phyloP scores from a whole-genome alignment of 2,113 vertebrate genomes.

The Nesogale talazaci region DNA sequence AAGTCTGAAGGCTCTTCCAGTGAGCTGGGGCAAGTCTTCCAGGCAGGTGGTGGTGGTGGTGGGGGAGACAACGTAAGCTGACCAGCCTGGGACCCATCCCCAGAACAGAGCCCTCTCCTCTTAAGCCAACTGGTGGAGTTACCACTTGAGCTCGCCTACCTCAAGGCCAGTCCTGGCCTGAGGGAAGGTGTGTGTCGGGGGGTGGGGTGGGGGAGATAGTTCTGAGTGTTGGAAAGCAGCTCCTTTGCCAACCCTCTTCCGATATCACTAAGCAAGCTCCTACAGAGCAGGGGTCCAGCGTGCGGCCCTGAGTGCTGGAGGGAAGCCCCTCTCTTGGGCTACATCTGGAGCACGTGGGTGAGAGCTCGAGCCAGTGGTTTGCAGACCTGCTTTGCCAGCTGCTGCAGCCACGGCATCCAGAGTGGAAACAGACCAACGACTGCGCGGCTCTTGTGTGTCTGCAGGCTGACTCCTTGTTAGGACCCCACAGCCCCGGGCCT shows the following conservation, averaged over 20 bases:
- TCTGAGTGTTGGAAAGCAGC: background rate
- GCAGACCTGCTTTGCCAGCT: slow-evolving; percentile 36
- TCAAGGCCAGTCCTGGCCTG: background rate
- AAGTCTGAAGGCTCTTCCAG: background rate
- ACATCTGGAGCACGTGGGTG: background rate
- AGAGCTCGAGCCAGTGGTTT: background rate
- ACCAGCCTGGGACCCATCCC: rapidly evolving
- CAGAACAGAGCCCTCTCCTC: background rate
- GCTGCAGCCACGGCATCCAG: background rate
- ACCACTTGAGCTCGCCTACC: background rate
- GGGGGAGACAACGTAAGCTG: background rate
- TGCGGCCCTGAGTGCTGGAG: background rate
- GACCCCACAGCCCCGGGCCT: background rate
- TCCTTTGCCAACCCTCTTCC: background rate
- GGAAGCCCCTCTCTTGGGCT: background rate
- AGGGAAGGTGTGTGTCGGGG: no score
- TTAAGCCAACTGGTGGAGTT: background rate
- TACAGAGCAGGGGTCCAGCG: background rate
- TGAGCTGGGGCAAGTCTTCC: background rate
- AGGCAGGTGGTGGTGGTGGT: no score
- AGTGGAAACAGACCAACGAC: background rate
- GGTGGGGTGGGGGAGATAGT: background rate
- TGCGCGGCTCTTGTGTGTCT: background rate
- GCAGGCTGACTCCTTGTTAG: background rate
- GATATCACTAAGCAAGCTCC: background rate